phyloP scores from a whole-genome alignment of 2,888 invertebrate species.

The Encarsia formosa region DNA sequence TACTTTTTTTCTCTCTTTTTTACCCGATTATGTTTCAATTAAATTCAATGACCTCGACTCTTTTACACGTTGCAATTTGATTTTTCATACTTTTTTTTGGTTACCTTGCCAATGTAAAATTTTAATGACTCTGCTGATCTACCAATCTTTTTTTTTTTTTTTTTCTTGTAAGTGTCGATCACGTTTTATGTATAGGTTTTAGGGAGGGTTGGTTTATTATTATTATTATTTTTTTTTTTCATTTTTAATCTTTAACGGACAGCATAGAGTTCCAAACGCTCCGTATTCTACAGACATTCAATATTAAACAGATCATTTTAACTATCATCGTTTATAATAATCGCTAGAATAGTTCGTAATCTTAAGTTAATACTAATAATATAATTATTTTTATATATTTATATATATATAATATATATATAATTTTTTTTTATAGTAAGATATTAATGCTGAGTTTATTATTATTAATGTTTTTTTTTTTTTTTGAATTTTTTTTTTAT shows the following conservation, averaged over 20 bases:
- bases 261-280: constrained; percentile 53
- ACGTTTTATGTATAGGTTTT: constrained; percentile 28
- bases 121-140: not conserved
- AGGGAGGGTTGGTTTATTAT: constrained; percentile 26
- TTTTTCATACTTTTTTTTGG: not conserved
- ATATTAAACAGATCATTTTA: constrained; percentile 51
- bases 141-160: constrained; percentile 17
- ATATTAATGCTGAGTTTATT: constrained; percentile 45
- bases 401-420: constrained; percentile 32
- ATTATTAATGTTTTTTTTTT: constrained; percentile 44
- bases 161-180: constrained; percentile 29
- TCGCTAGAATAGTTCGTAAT: constrained; percentile 50
- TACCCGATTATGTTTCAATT: constrained; percentile 15
- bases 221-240: too few species aligned
- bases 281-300: constrained; percentile 52
- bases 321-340: constrained; percentile 50
- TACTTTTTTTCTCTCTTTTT: constrained; percentile 9
- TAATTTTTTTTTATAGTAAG: constrained; percentile 30
- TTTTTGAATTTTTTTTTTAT: too few species aligned
- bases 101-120: not conserved
- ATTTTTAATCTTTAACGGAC: constrained; percentile 44
- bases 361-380: constrained; percentile 51
- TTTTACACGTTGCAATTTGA: constrained; percentile 17
- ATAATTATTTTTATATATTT: constrained; percentile 44
- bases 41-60: constrained; percentile 28